Evolutionary conservation across 2,113 vertebrate species (phyloP), one percentile per base, ranked within the genome.

Genomic region (Amphiprion ocellaris): DNA sequence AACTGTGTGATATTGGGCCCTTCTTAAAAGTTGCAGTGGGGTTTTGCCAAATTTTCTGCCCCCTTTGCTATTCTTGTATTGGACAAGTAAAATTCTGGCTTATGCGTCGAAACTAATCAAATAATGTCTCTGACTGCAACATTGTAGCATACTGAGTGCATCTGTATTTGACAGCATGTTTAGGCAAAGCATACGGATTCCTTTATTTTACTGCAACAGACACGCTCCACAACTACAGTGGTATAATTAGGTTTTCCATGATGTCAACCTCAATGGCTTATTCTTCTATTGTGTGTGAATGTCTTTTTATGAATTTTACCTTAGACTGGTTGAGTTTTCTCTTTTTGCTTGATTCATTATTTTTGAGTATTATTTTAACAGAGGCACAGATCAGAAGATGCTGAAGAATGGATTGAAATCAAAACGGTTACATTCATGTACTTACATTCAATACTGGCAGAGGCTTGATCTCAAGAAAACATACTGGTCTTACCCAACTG

Each of bases 401-500:
- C 24, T 26, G 37, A 37, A 61, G 52, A 39, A 68, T 58, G 15
- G 56, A 44, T 0, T 49, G 8, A 46, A 70, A 74, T 79, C 44
- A 74, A 65, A 80, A 53, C 6, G 37, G n/a, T 33, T 50, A 60
- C n/a, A 33, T 64, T 67, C 19, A 53, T 61, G 14, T 24, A 9
- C 1, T 26, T 26, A 26, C 26, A 26, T 26, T 26, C 17, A 46
- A 21, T 23, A 33, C 56, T 71, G 55, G 12, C 37, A 24, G 41
- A 63, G 11, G 2, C 37, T 23, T 1, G 4, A 76, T 52, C 39
- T 74, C 10, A 39, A 64, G 24, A 54, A 24, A 69, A 55, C 23
- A 58, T 67, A 62, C 70, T 63, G 52, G 75, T 71, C 17, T 28
- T 56, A 68, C 55, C 72, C 61, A 81, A 71, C 59, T 84, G 74